Conservation (phyloP, 2,113 vertebrate genomes). For the Cavia porcellus region DNA sequence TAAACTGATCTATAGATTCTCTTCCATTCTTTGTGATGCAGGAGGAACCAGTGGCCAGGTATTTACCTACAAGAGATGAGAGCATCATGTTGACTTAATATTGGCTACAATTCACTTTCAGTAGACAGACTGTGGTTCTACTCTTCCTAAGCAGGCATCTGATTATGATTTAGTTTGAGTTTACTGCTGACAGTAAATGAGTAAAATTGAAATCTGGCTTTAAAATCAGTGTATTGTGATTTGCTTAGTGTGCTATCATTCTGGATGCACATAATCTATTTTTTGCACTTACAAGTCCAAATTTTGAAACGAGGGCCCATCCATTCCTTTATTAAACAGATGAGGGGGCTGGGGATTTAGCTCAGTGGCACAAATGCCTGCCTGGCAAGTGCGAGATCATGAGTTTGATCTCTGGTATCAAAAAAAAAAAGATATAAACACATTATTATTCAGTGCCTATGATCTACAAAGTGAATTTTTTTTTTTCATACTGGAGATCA, state of each 20-base stretch:
- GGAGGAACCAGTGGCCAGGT: background rate
- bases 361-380: no score
- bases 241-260: background rate
- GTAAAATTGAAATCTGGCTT: conserved; percentile 34
- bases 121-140: background rate
- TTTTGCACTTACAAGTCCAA: conserved; percentile 14
- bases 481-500: no score
- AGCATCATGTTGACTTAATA: background rate
- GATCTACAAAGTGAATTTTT: no score
- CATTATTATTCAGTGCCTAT: background rate
- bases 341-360: background rate
- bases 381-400: no score
- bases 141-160: background rate
- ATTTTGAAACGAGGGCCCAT: conserved; percentile 40
- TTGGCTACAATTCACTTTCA: conserved; percentile 4
- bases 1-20: background rate
- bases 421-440: background rate
- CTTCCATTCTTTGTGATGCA: background rate
- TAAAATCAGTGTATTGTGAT: conserved; percentile 7
- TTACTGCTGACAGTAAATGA: background rate
- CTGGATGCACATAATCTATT: background rate
- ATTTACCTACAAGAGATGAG: background rate
- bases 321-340: background rate
- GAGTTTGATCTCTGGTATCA: no score
- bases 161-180: background rate